These are phyloP conservation scores for Keiferia lycopersicella DNA, from an alignment of 2,888 invertebrate species.

Conservation along the genomic window DNA sequence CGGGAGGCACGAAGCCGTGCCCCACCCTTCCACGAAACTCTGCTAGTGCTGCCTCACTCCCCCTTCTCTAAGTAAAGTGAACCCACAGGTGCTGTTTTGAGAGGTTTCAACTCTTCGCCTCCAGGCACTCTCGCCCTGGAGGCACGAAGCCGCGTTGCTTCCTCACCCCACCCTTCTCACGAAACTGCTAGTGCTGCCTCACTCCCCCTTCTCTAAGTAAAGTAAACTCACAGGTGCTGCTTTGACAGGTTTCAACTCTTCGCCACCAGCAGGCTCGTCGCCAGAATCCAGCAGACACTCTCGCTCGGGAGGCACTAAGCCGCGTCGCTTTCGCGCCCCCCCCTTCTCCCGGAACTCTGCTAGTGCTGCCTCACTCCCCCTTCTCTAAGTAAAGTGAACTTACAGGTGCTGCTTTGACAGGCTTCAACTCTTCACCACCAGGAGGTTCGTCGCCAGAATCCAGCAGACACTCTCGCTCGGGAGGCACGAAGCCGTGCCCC, in stretches of 20 bases:
- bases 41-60: slow-evolving; percentile 42
- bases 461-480: slow-evolving; percentile 79
- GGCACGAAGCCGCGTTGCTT: too few relatives aligned
- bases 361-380: slow-evolving; percentile 50
- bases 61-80: slow-evolving; percentile 45
- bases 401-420: slow-evolving; percentile 38
- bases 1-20: slow-evolving; percentile 81
- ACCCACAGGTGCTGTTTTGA: too few relatives aligned
- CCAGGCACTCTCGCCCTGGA: slow-evolving; percentile 19
- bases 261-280: slow-evolving; percentile 63
- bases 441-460: slow-evolving; percentile 73
- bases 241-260: slow-evolving; percentile 41
- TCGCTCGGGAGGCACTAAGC: slow-evolving; percentile 84
- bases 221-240: slow-evolving; percentile 30
- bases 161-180: too few relatives aligned
- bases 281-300: slow-evolving; percentile 70
- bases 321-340: slow-evolving; percentile 59
- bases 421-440: slow-evolving; percentile 38
- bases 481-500: slow-evolving; percentile 79
- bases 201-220: slow-evolving; percentile 50
- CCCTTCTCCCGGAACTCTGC: slow-evolving; percentile 42
- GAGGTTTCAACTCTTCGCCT: slow-evolving; percentile 46
- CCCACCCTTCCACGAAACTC: slow-evolving; percentile 40
- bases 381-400: slow-evolving; percentile 41
- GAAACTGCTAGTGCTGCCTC: slow-evolving; percentile 33